These are phyloP conservation scores for Sorex araneus DNA, from an alignment of 2,113 vertebrate species.

Conservation along the genomic window DNA sequence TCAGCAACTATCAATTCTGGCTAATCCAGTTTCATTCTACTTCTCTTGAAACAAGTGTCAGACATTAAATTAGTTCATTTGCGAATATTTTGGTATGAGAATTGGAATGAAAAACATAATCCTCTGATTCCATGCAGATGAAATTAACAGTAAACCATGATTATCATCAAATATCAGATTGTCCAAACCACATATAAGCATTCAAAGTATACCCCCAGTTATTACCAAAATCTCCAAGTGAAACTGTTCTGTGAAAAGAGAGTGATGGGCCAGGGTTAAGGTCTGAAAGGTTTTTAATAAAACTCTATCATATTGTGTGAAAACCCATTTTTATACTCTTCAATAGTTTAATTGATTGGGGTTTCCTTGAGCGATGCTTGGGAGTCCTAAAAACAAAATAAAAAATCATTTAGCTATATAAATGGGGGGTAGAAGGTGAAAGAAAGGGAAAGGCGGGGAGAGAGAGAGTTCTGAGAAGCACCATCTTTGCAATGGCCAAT, in stretches of 20 bases:
- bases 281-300: background rate
- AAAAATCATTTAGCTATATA: too few relatives aligned
- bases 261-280: too few relatives aligned
- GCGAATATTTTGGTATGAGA: slow-evolving; percentile 6
- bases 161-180: background rate
- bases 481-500: background rate
- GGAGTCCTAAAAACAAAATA: too few relatives aligned
- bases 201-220: background rate
- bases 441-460: background rate
- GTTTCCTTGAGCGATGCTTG: too few relatives aligned
- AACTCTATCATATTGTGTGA: slow-evolving; percentile 48
- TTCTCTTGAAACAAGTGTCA: slow-evolving; percentile 30
- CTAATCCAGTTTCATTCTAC: background rate
- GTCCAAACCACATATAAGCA: background rate
- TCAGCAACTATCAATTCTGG: background rate
- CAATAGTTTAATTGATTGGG: slow-evolving; percentile 1
- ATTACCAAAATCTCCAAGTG: background rate
- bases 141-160: slow-evolving; percentile 23
- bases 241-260: background rate
- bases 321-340: slow-evolving; percentile 9
- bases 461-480: slow-evolving; percentile 36
- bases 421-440: too few relatives aligned
- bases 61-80: slow-evolving; percentile 10
- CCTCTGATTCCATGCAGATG: slow-evolving; percentile 1
- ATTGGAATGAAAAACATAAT: slow-evolving; percentile 28